Conservation (phyloP, 1,140 invertebrate genomes). For the Drosophila burlai region DNA sequence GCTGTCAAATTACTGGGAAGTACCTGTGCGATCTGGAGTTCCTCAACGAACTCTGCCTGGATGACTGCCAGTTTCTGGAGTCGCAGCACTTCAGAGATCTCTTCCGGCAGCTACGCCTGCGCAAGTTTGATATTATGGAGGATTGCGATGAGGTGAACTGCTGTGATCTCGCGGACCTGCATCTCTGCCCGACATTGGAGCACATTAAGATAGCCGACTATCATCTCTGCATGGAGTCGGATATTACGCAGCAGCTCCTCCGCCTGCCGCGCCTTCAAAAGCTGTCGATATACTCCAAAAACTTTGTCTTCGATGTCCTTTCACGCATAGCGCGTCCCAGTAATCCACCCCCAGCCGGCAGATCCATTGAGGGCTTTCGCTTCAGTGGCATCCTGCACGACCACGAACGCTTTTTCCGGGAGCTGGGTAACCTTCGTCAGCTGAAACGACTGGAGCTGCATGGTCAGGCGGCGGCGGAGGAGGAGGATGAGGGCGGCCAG, state of each 20-base stretch:
- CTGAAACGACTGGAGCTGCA: slow-evolving; percentile 56
- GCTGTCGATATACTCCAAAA: slow-evolving; percentile 75
- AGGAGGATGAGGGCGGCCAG: slow-evolving; percentile 27
- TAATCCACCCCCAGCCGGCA: slow-evolving; percentile 5
- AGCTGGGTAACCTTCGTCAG: slow-evolving; percentile 57
- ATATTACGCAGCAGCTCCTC: slow-evolving; percentile 66
- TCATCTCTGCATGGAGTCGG: slow-evolving; percentile 74
- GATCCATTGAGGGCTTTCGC: slow-evolving; percentile 64
- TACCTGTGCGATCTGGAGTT: slow-evolving; percentile 59
- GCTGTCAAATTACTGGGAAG: slow-evolving; percentile 70
- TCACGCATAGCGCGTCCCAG: slow-evolving; percentile 59
- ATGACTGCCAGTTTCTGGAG: slow-evolving; percentile 72
- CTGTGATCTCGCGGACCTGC: slow-evolving; percentile 68
- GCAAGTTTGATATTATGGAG: slow-evolving; percentile 78
- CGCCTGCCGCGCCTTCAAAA: slow-evolving; percentile 62
- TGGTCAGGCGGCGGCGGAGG: slow-evolving; percentile 28
- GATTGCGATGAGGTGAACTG: slow-evolving; percentile 79
- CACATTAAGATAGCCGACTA: slow-evolving; percentile 79
- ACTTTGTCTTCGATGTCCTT: slow-evolving; percentile 75
- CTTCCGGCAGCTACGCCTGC: slow-evolving; percentile 57
- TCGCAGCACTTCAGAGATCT: slow-evolving; percentile 72
- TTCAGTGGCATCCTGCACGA: slow-evolving; percentile 68
- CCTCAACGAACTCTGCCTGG: slow-evolving; percentile 62
- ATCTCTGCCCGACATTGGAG: slow-evolving; percentile 72
- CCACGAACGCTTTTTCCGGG: slow-evolving; percentile 65